Base-by-base conservation (phyloP, 2,888 invertebrate genomes). In the Drosophila neonasuta region DNA sequence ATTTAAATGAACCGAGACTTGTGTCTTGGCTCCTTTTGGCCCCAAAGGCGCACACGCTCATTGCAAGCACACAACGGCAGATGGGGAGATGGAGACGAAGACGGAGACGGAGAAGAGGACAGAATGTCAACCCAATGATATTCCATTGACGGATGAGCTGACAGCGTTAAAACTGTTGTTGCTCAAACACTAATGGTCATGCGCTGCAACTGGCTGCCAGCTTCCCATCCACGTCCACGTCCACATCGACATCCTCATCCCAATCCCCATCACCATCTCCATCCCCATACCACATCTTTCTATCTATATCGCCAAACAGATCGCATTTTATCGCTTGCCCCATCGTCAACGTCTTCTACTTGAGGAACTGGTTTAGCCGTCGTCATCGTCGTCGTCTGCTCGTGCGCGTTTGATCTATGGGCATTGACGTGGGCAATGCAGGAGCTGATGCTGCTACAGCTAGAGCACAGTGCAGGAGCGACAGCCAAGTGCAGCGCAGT, bases 101-200 rank as follows among this genome's bases (percentile, higher is more conserved):
- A 87, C 80, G 80, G 81, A 20, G 79, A 87, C 80, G 80, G 81
- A 88, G 87, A 83, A 78, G 79, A 11, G 36, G 36, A 36, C 60
- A 71, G 80, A 88, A 89, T 89, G 89, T 89, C 89, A 89, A 85
- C 81, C 84, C 78, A 78, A 78, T 89, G 90, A 90, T 90, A 89
- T 88, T 84, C 86, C 86, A 89, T 89, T 89, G 89, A 89, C 89
- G 89, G 89, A 89, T 90, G 89, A 89, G 88, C 87, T 89, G 89
- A 89, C 89, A 89, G 89, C 86, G 89, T 89, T 89, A 88, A 89
- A 89, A 89, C 87, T 89, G 89, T 87, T 89, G 90, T 88, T 89
- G 88, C 78, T 76, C 79, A 77, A 85, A 82, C 80, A 88, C 82
- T 87, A 87, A 85, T 87, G 77, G 84, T 81, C 88, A 85, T 79